Conservation (phyloP, 2,888 invertebrate species). For the Aricia artaxerxes region DNA sequence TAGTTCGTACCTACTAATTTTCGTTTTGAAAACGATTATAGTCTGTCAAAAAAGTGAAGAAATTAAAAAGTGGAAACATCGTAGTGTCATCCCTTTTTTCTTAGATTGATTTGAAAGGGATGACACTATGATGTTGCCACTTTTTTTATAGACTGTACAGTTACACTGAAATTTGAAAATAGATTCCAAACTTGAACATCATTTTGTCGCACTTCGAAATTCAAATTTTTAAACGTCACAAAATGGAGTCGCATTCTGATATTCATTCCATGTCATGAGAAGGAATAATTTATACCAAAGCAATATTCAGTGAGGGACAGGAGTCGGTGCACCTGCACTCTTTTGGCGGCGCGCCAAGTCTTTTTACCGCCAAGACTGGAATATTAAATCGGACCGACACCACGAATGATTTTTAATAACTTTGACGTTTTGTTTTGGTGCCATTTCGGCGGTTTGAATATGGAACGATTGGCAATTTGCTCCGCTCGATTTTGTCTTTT, state of each 20-base stretch:
- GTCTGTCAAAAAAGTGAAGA: too few species aligned
- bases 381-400: slow-evolving; percentile 22
- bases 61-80: too few species aligned
- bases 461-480: slow-evolving; percentile 18
- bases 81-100: too few species aligned
- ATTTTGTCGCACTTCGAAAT: background rate
- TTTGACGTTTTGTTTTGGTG: background rate
- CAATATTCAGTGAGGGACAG: slow-evolving; percentile 24
- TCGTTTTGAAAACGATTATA: too few species aligned
- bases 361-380: background rate
- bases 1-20: too few species aligned
- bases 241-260: background rate
- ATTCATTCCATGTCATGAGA: slow-evolving; percentile 28
- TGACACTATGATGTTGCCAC: too few species aligned
- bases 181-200: background rate
- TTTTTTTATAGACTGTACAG: too few species aligned
- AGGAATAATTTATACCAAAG: slow-evolving; percentile 29
- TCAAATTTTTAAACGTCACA: slow-evolving; percentile 18
- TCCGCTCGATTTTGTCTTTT: background rate
- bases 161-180: background rate
- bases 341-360: slow-evolving; percentile 17
- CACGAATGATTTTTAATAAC: slow-evolving; percentile 28
- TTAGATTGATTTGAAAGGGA: too few species aligned
- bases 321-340: background rate
- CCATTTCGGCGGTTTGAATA: background rate